phyloP scores from a whole-genome alignment of 2,113 vertebrate genomes.

The Phycodurus eques region DNA sequence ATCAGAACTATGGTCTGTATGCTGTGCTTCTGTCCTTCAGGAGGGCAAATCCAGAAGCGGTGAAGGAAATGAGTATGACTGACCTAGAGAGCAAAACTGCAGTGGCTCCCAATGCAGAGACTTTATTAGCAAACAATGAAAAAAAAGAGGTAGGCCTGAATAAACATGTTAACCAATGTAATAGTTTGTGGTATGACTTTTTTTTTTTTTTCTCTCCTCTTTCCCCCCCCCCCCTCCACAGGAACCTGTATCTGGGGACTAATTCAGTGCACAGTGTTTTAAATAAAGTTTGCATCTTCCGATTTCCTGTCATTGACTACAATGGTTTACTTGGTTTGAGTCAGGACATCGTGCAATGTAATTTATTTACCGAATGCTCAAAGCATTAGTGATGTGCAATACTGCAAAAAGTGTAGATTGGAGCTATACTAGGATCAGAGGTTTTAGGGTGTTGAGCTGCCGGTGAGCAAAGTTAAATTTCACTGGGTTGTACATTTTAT shows the following conservation, averaged over 20 bases:
- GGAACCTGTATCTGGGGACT: constrained; percentile 23
- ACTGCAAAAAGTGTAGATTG: too few relatives aligned
- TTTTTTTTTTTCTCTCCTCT: neutral
- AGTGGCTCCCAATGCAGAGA: neutral
- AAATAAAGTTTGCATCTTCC: constrained; percentile 2
- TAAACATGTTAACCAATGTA: neutral
- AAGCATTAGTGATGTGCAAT: neutral
- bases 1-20: neutral
- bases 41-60: neutral
- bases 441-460: too few relatives aligned
- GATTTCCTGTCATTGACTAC: neutral
- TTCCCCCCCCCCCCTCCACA: constrained; percentile 5
- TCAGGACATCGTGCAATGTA: neutral
- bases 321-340: neutral
- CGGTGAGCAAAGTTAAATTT: too few relatives aligned
- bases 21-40: constrained; percentile 15
- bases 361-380: neutral
- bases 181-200: neutral
- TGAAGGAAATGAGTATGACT: constrained; percentile 53
- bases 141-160: constrained; percentile 53
- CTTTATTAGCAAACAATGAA: constrained; percentile 10
- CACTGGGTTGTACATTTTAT: too few relatives aligned
- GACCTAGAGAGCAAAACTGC: constrained; percentile 47
- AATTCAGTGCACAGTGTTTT: neutral
- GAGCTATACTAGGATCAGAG: too few relatives aligned